Percentiles rank a stretch among this genome's conserved stretches.
Conservation (phyloP, 2,113 vertebrate genomes). For the Noturus placidus region DNA sequence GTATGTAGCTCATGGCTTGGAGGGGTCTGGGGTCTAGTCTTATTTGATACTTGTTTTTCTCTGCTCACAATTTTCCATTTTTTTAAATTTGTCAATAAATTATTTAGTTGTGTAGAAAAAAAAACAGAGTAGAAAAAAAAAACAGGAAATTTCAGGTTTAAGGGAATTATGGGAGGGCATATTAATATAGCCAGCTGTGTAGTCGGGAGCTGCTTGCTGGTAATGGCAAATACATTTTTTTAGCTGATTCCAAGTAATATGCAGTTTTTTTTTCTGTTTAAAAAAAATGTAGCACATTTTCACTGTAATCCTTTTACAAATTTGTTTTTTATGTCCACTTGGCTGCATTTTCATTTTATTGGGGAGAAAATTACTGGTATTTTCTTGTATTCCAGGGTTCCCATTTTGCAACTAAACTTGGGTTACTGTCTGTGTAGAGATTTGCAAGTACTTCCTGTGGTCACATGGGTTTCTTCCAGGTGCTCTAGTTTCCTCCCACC, state of each 20-base stretch:
- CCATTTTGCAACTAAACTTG: neutral
- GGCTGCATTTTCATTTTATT: neutral
- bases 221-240: neutral
- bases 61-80: neutral
- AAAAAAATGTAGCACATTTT: neutral
- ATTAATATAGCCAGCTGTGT: neutral
- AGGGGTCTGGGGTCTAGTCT: neutral
- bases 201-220: neutral
- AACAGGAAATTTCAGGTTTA: neutral
- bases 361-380: neutral
- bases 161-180: neutral
- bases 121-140: neutral
- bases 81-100: neutral
- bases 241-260: neutral
- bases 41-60: neutral
- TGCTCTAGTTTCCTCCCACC: neutral
- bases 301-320: neutral
- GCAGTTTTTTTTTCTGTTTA: too few species aligned
- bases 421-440: neutral
- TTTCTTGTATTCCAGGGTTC: neutral
- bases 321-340: neutral
- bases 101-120: neutral
- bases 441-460: neutral
- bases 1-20: conserved; percentile 4
- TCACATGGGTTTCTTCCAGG: neutral